Conservation (phyloP, 2,113 vertebrate genomes). For the Abramis brama region DNA sequence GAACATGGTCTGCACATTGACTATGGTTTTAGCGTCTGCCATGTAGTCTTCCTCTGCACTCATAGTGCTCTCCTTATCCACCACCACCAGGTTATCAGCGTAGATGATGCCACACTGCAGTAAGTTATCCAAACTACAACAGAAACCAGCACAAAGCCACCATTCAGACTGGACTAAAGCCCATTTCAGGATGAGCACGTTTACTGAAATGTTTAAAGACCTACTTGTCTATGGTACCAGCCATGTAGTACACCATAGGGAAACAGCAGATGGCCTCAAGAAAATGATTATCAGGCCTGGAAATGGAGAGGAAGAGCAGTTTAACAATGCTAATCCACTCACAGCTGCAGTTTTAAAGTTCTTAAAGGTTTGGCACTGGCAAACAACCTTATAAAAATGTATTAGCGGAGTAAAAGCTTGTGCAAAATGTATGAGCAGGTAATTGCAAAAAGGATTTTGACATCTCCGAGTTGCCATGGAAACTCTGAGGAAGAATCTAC, state of each 20-base stretch:
- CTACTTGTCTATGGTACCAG: constrained; percentile 98
- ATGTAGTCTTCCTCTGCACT: constrained; percentile 98
- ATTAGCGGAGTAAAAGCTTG: constrained; percentile 13
- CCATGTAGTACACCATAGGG: constrained; percentile 99
- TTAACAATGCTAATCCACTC: constrained; percentile 28
- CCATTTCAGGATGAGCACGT: background rate
- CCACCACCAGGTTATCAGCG: constrained; percentile 96
- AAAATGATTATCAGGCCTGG: constrained; percentile 98
- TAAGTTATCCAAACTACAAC: constrained; percentile 91
- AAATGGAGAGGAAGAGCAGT: constrained; percentile 30
- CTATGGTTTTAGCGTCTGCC: constrained; percentile 97
- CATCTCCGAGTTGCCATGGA: constrained; percentile 59
- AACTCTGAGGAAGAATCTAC: constrained; percentile 34
- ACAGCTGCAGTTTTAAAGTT: constrained; percentile 6
- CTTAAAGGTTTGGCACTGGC: constrained; percentile 5
- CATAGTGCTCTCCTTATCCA: constrained; percentile 99
- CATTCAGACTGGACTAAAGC: background rate
- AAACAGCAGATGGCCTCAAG: constrained; percentile 99
- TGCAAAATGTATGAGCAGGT: background rate
- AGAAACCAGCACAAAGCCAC: constrained; percentile 23
- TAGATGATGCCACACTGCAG: constrained; percentile 95
- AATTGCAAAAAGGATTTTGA: constrained; percentile 5
- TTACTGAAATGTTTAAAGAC: constrained; percentile 54
- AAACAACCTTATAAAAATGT: constrained; percentile 19
- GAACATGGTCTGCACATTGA: constrained; percentile 97